Conservation (phyloP, 2,113 vertebrate species). For the Collichthys lucidus region DNA sequence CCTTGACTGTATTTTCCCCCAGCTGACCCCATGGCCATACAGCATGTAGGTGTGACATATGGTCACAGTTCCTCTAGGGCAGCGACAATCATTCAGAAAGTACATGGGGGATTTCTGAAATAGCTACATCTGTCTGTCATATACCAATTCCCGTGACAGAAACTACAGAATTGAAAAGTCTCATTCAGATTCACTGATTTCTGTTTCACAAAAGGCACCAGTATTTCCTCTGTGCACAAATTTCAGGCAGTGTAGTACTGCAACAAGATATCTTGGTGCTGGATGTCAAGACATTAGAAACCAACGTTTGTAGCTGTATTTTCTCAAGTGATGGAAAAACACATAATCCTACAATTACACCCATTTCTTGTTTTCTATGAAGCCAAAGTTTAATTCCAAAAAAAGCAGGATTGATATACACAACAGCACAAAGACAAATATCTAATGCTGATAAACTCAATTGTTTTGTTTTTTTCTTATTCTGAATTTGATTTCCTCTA, state of each 20-base stretch:
- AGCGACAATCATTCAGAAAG: slow-evolving; percentile 38
- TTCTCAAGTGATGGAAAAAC: neutral
- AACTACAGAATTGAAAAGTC: slow-evolving; percentile 13
- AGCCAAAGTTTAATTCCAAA: neutral
- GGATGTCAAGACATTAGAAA: slow-evolving; percentile 21
- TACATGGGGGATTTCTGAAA: slow-evolving; percentile 34
- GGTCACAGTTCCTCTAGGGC: slow-evolving; percentile 34
- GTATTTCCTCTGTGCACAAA: slow-evolving; percentile 16
- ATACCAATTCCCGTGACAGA: slow-evolving; percentile 8
- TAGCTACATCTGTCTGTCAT: slow-evolving; percentile 28
- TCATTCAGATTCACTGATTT: slow-evolving; percentile 10
- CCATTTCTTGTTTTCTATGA: neutral
- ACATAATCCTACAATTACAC: neutral
- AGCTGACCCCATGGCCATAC: neutral
- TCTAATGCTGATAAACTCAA: too few relatives aligned
- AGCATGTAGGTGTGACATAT: slow-evolving; percentile 21
- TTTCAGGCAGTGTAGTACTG: slow-evolving; percentile 32
- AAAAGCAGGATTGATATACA: neutral
- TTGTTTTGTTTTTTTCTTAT: too few relatives aligned
- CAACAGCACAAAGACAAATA: too few relatives aligned
- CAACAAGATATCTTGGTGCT: slow-evolving; percentile 27
- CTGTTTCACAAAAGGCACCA: slow-evolving; percentile 19
- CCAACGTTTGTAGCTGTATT: neutral
- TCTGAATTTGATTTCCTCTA: too few relatives aligned
- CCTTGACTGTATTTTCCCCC: slow-evolving; percentile 11